phyloP scores from a whole-genome alignment of 2,797 vertebrate species.

The Cirrhinus mrigala region DNA sequence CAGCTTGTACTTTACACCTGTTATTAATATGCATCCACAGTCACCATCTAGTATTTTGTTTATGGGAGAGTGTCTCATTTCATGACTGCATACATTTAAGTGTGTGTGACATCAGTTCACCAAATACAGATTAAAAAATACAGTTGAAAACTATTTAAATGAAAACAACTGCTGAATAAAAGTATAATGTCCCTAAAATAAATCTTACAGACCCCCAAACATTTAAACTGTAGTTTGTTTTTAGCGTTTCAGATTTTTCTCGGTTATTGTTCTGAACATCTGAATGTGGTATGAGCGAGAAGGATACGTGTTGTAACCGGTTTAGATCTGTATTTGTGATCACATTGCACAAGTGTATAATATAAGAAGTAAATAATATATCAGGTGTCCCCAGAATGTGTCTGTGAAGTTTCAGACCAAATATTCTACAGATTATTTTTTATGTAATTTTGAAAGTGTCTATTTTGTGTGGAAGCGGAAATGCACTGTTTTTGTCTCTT shows the following conservation, averaged over 20 bases:
- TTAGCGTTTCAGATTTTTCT: background rate
- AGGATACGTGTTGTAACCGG: background rate
- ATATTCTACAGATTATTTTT: too few relatives aligned
- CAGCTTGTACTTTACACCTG: background rate
- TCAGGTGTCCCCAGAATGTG: too few relatives aligned
- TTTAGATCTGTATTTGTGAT: background rate
- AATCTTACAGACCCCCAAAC: background rate
- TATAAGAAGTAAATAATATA: too few relatives aligned
- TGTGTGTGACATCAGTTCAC: background rate
- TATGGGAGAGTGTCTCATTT: background rate
- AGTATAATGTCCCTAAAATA: background rate
- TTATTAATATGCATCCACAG: slow-evolving; percentile 4
- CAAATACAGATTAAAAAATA: too few relatives aligned
- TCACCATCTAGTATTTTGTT: background rate
- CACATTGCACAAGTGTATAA: too few relatives aligned
- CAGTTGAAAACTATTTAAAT: too few relatives aligned
- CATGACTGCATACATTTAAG: background rate
- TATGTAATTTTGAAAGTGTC: too few relatives aligned
- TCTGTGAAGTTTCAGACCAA: too few relatives aligned
- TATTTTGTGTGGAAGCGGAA: too few relatives aligned
- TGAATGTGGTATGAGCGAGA: background rate
- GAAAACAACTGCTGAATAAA: background rate
- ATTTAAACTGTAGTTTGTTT: background rate
- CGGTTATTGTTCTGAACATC: background rate
- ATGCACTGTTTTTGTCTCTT: too few relatives aligned